Evolutionary conservation across 2,888 invertebrate species (phyloP), one percentile per base, ranked within the genome.

Genomic region (Sialis lutaria): DNA sequence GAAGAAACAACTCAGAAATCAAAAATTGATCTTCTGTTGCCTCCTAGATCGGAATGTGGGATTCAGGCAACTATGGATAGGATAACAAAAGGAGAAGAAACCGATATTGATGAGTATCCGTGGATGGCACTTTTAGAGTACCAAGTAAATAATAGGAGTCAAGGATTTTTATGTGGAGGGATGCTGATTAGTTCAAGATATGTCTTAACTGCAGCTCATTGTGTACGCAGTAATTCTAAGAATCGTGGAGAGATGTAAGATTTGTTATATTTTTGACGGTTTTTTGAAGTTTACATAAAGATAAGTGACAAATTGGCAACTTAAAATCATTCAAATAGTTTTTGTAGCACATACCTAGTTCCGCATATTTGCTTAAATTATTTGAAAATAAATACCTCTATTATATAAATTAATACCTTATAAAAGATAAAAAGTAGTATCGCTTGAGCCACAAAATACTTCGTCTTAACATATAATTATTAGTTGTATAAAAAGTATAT

Each of bases 141-240:
- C 55, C 64, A 61, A 47, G 57, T 56, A 33, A 51, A 55, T 46
- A 59, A 58, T 6, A 50, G 50, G 9, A 56, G 50, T 30, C 33
- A 33, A 12, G 54, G 50, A 30, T 58, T 65, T 31, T 54, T 64
- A 1, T 74, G 75, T 53, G 72, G 71, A 1, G 74, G 71, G 5
- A 60, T 65, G 5, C 62, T 75, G 1, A 73, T 76, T 53, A 73
- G 68, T 50, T 57, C 60, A 0, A 60, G 58, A 58, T 74, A 74
- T 53, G 67, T 74, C 1, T 51, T 74, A 6, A 74, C 75, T 1
- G 74, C 74, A 1, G 72, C 64, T 0, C 74, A 74, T 57, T 75
- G 75, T 53, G 64, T 73, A 1, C 72, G 72, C 30, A 51, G 54
- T 6, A 64, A 67, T 13, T 53, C 63, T 2, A 55, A 50, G 2